These are phyloP conservation scores for Chloroceryle inda DNA, from an alignment of 2,797 vertebrate genomes.

Conservation along the genomic window DNA sequence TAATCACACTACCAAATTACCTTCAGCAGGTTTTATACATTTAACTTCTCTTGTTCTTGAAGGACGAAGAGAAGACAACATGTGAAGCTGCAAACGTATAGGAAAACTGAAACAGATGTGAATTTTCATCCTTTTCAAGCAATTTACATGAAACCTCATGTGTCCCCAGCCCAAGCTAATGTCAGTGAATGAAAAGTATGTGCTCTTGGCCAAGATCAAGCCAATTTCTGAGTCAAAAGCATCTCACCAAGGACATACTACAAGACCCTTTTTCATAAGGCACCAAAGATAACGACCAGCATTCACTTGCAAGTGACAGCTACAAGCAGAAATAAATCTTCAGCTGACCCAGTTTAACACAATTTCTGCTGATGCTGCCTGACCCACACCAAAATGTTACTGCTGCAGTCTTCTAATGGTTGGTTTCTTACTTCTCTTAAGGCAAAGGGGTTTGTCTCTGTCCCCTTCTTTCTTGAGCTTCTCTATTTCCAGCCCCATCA, in stretches of 20 bases:
- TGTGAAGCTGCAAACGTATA: fast-evolving
- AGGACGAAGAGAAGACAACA: background rate
- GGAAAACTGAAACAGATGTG: background rate
- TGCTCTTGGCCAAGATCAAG: background rate
- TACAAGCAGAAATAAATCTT: background rate
- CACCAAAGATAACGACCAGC: background rate
- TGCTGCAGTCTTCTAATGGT: fast-evolving
- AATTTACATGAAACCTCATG: background rate
- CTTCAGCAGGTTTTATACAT: background rate
- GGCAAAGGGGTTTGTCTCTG: background rate
- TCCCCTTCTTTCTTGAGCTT: background rate
- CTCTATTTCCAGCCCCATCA: background rate
- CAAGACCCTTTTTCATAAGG: background rate
- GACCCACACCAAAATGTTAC: background rate
- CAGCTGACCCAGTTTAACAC: background rate
- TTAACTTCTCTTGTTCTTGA: background rate
- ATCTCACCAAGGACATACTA: background rate
- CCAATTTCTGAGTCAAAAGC: background rate
- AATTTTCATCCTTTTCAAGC: background rate
- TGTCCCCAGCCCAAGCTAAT: background rate
- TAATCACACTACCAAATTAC: background rate
- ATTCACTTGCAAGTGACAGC: background rate
- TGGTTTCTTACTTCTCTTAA: background rate
- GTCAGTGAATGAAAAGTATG: background rate
- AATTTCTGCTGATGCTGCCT: background rate